Base-by-base conservation (phyloP, 1,140 invertebrate species). In the Drosophila athabasca region DNA sequence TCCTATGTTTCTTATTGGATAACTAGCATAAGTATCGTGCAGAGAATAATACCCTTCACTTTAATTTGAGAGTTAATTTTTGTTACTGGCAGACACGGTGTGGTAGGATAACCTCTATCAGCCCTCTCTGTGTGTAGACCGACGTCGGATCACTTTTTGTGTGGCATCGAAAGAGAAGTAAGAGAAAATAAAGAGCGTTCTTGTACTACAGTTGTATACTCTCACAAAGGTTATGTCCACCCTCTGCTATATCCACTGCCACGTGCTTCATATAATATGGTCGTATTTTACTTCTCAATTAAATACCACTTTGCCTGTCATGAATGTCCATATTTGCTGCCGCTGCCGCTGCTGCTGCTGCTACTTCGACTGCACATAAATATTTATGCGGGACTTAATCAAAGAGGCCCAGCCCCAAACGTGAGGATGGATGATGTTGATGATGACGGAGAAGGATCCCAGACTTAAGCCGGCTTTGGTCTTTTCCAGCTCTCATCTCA, bases 331-430 rank as follows among this genome's bases (percentile, higher is more conserved):
- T 70, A 74, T 74, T 64, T 57, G 39, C 45, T 62, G 57, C 57
- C 17, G 24, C 24, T 19, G 17, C 17, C 17, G 35, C 35, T 60
- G 39, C 31, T 53, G 49, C 55, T 67, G 39, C 45, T 64, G 57
- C 57, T 29, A 24, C 35, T 61, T 41, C 35, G 46, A 41, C 55
- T 60, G 54, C 52, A 69, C 62, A 76, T 71, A 83, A 87, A 88
- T 87, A 87, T 87, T 87, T 88, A 88, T 88, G 70, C 61, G 55
- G 57, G 70, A 65, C 62, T 87, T 87, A 87, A 82, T 87, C 82
- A 64, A 74, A 62, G 45, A 39, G 4, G 3, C 3, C 35, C 35
- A 13, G 35, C 11, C 35, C 11, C 35, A 13, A 11, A 4, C 35
- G 3, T 11, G 44, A 17, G 9, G 5, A 52, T 54, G 17, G 35